A percentile compares a stretch with the other conserved stretches of the same genome.
Conservation (phyloP, 2,797 vertebrate genomes). For the Coreius guichenoti region DNA sequence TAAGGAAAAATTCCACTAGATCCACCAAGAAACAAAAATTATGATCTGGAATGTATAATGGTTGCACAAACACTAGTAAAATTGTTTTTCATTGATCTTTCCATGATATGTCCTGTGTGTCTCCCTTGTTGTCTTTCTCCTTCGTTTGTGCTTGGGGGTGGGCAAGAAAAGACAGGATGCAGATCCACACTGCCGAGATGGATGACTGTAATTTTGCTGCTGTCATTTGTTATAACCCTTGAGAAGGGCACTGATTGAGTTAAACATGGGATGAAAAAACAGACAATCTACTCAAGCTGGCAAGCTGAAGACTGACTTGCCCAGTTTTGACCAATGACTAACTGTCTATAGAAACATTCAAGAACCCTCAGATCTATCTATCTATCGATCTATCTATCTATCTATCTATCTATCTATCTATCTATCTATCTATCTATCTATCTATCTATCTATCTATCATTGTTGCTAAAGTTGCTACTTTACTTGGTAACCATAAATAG, state of each 20-base stretch:
- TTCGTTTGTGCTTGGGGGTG: constrained; percentile 33
- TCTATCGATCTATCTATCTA: neutral
- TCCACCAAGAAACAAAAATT: neutral
- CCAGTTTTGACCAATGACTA: constrained; percentile 45
- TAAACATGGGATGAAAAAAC: constrained; percentile 72
- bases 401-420: neutral
- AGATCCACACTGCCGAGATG: constrained; percentile 64
- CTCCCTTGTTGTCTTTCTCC: constrained; percentile 20
- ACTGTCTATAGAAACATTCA: constrained; percentile 29
- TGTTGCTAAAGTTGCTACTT: too few relatives aligned
- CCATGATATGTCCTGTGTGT: constrained; percentile 14
- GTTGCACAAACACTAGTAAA: constrained; percentile 4
- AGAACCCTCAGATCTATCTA: constrained; percentile 6
- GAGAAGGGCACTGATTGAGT: constrained; percentile 76
- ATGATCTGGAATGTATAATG: neutral
- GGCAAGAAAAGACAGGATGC: constrained; percentile 47
- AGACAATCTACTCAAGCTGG: constrained; percentile 69
- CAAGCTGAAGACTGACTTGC: constrained; percentile 50
- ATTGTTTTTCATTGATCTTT: constrained; percentile 26
- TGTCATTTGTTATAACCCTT: constrained; percentile 75
- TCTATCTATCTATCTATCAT: neutral
- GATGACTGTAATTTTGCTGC: constrained; percentile 79
- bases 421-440: neutral
- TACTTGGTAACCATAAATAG: neutral
- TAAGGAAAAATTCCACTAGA: constrained; percentile 6